A percentile compares a stretch with the other conserved stretches of the same genome.
These are phyloP conservation scores for Emydocephalus ijimae DNA, from an alignment of 2,113 vertebrate genomes.

Conservation along the genomic window DNA sequence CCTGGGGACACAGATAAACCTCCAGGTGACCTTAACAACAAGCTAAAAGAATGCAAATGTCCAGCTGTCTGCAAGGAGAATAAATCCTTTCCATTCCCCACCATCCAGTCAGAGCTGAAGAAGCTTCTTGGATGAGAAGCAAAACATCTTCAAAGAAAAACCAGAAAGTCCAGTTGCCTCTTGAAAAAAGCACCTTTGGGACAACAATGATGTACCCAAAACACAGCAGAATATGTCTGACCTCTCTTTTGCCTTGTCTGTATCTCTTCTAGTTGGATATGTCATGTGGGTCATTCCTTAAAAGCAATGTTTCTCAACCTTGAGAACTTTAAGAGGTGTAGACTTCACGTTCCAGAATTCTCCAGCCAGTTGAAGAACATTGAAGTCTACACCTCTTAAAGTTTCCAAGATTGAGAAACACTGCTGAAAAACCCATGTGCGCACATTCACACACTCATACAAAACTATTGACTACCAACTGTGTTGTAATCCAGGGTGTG, in stretches of 20 bases:
- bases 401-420: neutral
- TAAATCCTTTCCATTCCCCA: too few species aligned
- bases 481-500: neutral
- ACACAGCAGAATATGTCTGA: conserved; percentile 22
- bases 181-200: too few species aligned
- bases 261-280: neutral
- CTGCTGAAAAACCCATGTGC: neutral
- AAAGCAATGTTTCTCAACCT: neutral
- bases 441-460: neutral
- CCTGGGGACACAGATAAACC: too few species aligned
- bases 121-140: too few species aligned
- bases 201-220: neutral
- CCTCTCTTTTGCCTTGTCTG: conserved; percentile 17
- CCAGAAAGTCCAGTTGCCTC: too few species aligned
- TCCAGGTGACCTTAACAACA: too few species aligned
- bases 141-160: too few species aligned
- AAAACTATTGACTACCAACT: neutral
- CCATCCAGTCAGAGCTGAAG: too few species aligned
- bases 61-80: too few species aligned
- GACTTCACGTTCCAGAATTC: neutral
- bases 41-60: too few species aligned
- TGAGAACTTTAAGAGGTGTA: neutral
- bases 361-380: neutral
- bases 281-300: neutral
- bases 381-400: neutral